Evolutionary conservation across 2,113 vertebrate species (phyloP), one percentile per base, ranked within the genome.

Genomic region (Oncorhynchus keta): DNA sequence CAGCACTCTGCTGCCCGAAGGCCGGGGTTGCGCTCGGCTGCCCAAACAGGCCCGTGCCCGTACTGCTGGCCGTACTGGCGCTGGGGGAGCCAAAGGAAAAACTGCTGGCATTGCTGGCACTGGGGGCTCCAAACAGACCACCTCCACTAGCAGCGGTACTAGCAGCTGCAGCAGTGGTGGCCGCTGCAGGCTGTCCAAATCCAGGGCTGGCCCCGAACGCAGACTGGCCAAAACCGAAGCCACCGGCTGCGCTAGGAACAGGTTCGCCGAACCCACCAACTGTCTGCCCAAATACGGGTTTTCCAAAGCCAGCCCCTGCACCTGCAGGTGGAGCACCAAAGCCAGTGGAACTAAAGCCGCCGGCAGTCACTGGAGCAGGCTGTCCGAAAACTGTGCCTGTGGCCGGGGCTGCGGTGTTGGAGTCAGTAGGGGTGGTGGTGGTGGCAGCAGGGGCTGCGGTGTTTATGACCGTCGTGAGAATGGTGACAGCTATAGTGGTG

Each of bases 1-100:
- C 85, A 0, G 94, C 76, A 77, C 83, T 94, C 85, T 94, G 94
- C 90, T 97, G 96, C 1, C 97, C 96, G 32, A 99, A 99, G 0
- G 82, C 93, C 0, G 94, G 93, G 0, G 93, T 9, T 24, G 85
- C 90, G 87, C 79, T 94, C 69, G 51, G 51, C 51, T 96, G 96
- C 3, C 94, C 96, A 51, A 99, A 99, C 1, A 96, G 82, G 0
- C 89, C 90, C 0, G 89, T 24, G 9, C 90, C 86, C 0, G 88
- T 83, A 9, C 91, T 91, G 0, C 93, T 86, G 0, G 90, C 92
- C 64, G 94, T 91, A 90, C 86, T 0, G 93, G 94, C 87, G 0
- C 87, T 90, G 9, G 93, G 70, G 13, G 76, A 79, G 6, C 93
- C 95, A 0, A 99, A 99, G 0, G 96, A 95, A 81, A 99, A 98